A percentile compares a stretch with the other conserved stretches of the same genome.
phyloP scores from a whole-genome alignment of 2,888 invertebrate genomes.

The Dilophus febrilis region DNA sequence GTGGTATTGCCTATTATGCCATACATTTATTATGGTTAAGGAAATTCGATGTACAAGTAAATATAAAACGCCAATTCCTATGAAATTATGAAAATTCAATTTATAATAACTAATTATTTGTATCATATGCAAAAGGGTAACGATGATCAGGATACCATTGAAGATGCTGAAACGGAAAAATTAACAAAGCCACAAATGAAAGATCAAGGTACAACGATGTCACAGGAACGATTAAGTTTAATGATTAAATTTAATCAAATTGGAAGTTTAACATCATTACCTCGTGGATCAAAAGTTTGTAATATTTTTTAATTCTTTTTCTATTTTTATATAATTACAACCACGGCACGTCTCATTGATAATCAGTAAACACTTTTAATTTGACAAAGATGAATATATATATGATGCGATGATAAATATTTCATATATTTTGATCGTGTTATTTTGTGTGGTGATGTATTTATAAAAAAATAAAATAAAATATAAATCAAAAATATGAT shows the following conservation, averaged over 20 bases:
- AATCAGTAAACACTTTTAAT: too few species aligned
- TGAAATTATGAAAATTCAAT: too few species aligned
- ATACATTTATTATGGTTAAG: slow-evolving; percentile 56
- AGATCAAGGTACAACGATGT: slow-evolving; percentile 53
- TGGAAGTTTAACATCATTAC: slow-evolving; percentile 54
- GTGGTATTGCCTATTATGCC: slow-evolving; percentile 51
- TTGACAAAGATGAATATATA: too few species aligned
- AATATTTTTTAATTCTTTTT: slow-evolving; percentile 17
- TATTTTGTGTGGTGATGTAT: too few species aligned
- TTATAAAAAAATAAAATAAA: too few species aligned
- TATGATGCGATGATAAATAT: too few species aligned
- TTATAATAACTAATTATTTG: background rate
- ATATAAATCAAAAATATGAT: too few species aligned
- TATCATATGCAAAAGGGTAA: slow-evolving; percentile 11
- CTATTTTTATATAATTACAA: too few species aligned
- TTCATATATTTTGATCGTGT: too few species aligned
- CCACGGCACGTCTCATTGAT: too few species aligned
- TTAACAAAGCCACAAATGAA: slow-evolving; percentile 46
- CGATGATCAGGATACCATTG: slow-evolving; percentile 25
- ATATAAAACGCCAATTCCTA: background rate
- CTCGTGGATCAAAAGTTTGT: slow-evolving; percentile 42
- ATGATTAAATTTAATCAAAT: slow-evolving; percentile 61
- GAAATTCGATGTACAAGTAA: slow-evolving; percentile 34
- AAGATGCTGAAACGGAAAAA: slow-evolving; percentile 45
- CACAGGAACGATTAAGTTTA: slow-evolving; percentile 51